Percentiles rank a stretch among this genome's conserved stretches.
These are phyloP conservation scores for Agrochola macilenta DNA, from an alignment of 2,888 invertebrate genomes.

Conservation along the genomic window DNA sequence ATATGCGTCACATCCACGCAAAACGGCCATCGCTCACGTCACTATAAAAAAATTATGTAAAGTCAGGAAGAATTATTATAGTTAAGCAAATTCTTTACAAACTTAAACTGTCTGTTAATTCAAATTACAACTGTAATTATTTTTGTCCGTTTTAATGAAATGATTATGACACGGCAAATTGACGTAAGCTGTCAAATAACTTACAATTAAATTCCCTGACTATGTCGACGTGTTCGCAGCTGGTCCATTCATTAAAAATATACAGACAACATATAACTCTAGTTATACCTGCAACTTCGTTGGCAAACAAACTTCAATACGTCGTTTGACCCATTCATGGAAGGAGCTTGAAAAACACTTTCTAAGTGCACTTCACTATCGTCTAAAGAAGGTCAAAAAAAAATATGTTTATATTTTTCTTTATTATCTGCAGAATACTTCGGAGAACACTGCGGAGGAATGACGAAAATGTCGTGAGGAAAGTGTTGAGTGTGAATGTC, in stretches of 20 bases:
- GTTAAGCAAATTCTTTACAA: neutral
- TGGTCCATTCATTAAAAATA: neutral
- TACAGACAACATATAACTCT: neutral
- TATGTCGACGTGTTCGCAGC: neutral
- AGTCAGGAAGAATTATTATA: neutral
- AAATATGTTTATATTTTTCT: neutral
- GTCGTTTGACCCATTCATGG: neutral
- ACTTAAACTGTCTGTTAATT: neutral
- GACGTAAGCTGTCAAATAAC: neutral
- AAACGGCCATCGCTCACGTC: neutral
- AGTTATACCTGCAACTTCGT: neutral
- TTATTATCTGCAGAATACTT: neutral
- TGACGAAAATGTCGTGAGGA: too few species aligned
- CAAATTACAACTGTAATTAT: neutral
- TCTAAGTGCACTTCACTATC: conserved; percentile 6
- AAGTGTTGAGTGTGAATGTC: too few species aligned
- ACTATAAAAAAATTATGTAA: neutral
- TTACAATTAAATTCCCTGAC: neutral
- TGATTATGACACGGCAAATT: neutral
- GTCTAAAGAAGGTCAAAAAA: neutral
- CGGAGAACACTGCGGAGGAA: too few species aligned
- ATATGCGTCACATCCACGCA: too few species aligned
- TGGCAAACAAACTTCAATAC: conserved; percentile 6
- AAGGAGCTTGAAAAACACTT: conserved; percentile 8
- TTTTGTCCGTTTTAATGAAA: neutral